phyloP scores from a whole-genome alignment of 2,888 invertebrate genomes.

The Ormia ochracea region DNA sequence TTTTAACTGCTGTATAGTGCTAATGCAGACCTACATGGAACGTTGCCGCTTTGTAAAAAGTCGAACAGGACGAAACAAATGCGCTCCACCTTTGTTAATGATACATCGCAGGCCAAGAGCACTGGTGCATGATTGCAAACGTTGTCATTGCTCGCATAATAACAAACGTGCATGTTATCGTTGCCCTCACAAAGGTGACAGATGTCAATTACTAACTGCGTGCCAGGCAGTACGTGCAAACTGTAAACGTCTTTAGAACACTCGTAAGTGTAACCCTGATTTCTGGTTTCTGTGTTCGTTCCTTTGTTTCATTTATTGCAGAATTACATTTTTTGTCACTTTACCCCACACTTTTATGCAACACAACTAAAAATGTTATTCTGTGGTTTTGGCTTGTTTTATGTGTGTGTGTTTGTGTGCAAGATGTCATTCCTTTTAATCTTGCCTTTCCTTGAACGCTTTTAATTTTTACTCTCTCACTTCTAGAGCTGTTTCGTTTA shows the following conservation, averaged over 20 bases:
- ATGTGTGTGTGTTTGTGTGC: neutral
- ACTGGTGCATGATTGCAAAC: conserved; percentile 34
- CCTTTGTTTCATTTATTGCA: neutral
- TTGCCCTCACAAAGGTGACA: conserved; percentile 55
- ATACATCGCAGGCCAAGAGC: conserved; percentile 17
- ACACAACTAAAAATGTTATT: neutral
- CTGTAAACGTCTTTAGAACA: conserved; percentile 60
- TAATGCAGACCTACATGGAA: conserved; percentile 45
- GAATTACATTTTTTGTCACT: conserved; percentile 16
- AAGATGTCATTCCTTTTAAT: conserved; percentile 32
- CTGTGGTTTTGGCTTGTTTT: neutral
- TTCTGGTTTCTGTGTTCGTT: neutral
- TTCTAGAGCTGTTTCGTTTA: conserved; percentile 10
- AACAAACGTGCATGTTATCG: conserved; percentile 66
- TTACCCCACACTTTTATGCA: neutral
- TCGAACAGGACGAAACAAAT: conserved; percentile 47
- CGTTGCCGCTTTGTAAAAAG: conserved; percentile 46
- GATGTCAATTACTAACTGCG: conserved; percentile 65
- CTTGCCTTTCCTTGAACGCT: neutral
- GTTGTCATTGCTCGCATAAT: conserved; percentile 42
- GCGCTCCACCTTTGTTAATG: conserved; percentile 40
- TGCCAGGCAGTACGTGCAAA: conserved; percentile 68
- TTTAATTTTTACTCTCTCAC: neutral
- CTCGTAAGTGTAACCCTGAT: conserved; percentile 29
- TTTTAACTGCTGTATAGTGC: neutral